phyloP scores from a whole-genome alignment of 2,888 invertebrate species.

The Amphipyra tragopoginis region DNA sequence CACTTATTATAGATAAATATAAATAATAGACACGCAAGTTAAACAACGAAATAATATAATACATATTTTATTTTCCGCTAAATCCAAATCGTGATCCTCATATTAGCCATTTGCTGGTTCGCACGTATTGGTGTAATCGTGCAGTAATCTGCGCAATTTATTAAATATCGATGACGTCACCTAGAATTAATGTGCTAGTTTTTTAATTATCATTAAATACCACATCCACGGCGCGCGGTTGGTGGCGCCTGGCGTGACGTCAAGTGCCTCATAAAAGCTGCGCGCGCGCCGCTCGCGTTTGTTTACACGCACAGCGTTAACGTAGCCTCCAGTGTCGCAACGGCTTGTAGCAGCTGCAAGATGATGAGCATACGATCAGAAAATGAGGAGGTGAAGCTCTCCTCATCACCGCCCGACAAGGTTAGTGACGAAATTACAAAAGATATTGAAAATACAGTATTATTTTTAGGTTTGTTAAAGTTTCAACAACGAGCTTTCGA shows the following conservation, averaged over 20 bases:
- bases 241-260: conserved; percentile 37
- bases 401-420: conserved; percentile 72
- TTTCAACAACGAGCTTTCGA: no score
- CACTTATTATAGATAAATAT: no score
- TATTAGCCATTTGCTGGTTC: not conserved
- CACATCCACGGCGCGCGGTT: conserved; percentile 46
- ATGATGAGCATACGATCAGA: conserved; percentile 62
- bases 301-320: conserved; percentile 61
- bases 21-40: no score
- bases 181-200: not conserved
- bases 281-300: conserved; percentile 74
- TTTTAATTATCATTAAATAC: conserved; percentile 32
- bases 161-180: not conserved
- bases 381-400: conserved; percentile 54
- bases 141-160: conserved; percentile 2
- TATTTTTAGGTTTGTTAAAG: no score
- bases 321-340: conserved; percentile 37
- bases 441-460: not conserved
- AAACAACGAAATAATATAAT: no score
- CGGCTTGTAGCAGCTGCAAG: conserved; percentile 17
- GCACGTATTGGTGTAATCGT: no score
- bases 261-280: conserved; percentile 66
- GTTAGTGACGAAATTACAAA: conserved; percentile 52
- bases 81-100: not conserved
- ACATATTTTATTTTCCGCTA: no score